Conservation (phyloP, 2,113 vertebrate species). For the Caranx ignobilis region DNA sequence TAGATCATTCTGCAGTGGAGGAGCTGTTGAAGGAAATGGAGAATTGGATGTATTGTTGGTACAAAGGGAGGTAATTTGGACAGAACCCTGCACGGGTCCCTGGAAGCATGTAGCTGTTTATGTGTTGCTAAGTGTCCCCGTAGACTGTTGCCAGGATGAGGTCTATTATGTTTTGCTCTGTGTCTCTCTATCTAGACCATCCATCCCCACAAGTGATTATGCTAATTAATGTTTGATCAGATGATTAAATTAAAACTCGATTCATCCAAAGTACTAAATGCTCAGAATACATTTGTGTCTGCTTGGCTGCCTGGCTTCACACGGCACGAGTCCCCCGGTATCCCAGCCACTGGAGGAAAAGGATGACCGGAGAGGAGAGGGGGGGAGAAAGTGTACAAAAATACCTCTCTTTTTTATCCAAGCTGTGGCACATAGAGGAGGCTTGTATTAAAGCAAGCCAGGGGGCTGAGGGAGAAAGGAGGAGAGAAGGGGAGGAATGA, state of each 20-base stretch:
- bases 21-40: constrained; percentile 34
- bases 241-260: constrained; percentile 95
- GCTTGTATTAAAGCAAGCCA: constrained; percentile 61
- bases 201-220: constrained; percentile 92
- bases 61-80: constrained; percentile 64
- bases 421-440: constrained; percentile 30
- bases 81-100: constrained; percentile 53
- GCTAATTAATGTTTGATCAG: constrained; percentile 96
- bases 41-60: constrained; percentile 44
- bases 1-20: constrained; percentile 50
- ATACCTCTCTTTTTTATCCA: constrained; percentile 33
- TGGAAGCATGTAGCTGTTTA: constrained; percentile 75
- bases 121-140: constrained; percentile 82
- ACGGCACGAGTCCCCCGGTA: constrained; percentile 57
- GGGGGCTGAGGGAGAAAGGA: constrained; percentile 38
- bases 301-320: constrained; percentile 80
- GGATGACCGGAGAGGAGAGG: constrained; percentile 51
- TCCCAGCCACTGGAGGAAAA: constrained; percentile 58
- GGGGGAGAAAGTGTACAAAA: constrained; percentile 49
- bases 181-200: constrained; percentile 80
- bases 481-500: constrained; percentile 51
- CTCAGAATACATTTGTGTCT: constrained; percentile 87
- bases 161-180: constrained; percentile 84
- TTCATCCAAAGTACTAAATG: constrained; percentile 89
- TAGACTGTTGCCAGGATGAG: constrained; percentile 82